These are phyloP conservation scores for Hepsetus odoe DNA, from an alignment of 2,113 vertebrate genomes.

Conservation along the genomic window DNA sequence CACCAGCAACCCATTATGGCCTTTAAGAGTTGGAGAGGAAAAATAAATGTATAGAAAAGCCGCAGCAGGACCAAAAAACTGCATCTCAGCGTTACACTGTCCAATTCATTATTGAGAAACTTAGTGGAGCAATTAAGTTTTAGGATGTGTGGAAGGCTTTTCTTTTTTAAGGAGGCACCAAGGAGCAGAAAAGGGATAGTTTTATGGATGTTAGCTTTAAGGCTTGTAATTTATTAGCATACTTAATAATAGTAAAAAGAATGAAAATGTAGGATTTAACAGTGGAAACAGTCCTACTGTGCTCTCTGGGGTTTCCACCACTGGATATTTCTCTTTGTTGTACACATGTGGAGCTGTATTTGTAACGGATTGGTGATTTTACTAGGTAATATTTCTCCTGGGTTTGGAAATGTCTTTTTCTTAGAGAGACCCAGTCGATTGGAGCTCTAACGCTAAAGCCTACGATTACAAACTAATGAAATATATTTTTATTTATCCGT, in stretches of 20 bases:
- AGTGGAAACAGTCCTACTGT: neutral
- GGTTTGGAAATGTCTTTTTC: neutral
- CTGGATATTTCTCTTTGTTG: neutral
- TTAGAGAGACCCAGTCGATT: neutral
- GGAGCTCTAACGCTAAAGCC: neutral
- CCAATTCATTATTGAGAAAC: conserved; percentile 12
- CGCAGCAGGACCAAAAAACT: neutral
- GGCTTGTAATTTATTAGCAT: conserved; percentile 21
- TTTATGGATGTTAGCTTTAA: conserved; percentile 1
- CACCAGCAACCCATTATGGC: neutral
- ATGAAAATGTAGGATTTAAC: neutral
- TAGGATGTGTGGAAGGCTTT: conserved; percentile 21
- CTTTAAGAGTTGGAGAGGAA: neutral
- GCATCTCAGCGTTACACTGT: conserved; percentile 16
- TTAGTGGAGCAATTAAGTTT: conserved; percentile 26
- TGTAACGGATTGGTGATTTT: neutral
- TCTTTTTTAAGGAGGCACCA: conserved; percentile 10
- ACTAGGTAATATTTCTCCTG: neutral
- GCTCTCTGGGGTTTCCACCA: neutral
- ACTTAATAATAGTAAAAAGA: neutral
- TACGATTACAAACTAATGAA: neutral
- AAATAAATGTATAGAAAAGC: too few species aligned
- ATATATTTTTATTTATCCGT: neutral
- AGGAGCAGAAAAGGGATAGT: neutral
- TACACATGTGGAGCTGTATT: neutral